Percentiles rank a stretch among this genome's conserved stretches.
phyloP scores from a whole-genome alignment of 2,888 invertebrate species.

The Eledone cirrhosa region DNA sequence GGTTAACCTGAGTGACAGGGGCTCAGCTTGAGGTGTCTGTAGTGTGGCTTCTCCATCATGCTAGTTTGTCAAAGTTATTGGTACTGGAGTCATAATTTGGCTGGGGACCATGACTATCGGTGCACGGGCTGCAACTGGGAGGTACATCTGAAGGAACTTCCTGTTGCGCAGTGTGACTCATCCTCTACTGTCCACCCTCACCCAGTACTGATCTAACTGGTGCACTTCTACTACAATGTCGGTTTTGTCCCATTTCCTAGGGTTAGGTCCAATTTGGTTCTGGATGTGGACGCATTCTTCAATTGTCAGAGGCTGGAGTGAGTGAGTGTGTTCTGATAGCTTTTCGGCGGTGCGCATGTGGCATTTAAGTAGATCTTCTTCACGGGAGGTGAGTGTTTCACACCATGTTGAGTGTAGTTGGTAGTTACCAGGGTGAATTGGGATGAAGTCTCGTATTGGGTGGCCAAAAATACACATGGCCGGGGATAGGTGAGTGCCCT shows the following conservation, averaged over 20 bases:
- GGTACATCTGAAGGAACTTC: constrained; percentile 37
- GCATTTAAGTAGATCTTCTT: too few relatives aligned
- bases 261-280: constrained; percentile 43
- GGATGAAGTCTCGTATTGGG: constrained; percentile 43
- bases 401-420: constrained; percentile 38
- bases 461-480: constrained; percentile 43
- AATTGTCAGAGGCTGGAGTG: constrained; percentile 33
- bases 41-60: not conserved
- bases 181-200: constrained; percentile 39
- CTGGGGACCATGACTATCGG: not conserved
- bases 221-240: constrained; percentile 43
- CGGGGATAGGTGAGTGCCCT: constrained; percentile 44
- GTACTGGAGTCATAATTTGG: not conserved
- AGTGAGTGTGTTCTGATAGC: not conserved
- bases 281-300: constrained; percentile 42
- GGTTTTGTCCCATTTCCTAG: constrained; percentile 48
- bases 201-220: constrained; percentile 41
- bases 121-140: constrained; percentile 31
- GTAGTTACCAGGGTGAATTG: constrained; percentile 38
- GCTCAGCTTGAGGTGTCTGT: not conserved
- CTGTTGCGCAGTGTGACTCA: constrained; percentile 41
- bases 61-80: not conserved
- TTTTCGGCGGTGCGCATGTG: not conserved
- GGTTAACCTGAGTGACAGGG: not conserved
- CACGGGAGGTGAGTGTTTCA: too few relatives aligned